phyloP scores from a whole-genome alignment of 2,888 invertebrate species.

The Dione vanillae region DNA sequence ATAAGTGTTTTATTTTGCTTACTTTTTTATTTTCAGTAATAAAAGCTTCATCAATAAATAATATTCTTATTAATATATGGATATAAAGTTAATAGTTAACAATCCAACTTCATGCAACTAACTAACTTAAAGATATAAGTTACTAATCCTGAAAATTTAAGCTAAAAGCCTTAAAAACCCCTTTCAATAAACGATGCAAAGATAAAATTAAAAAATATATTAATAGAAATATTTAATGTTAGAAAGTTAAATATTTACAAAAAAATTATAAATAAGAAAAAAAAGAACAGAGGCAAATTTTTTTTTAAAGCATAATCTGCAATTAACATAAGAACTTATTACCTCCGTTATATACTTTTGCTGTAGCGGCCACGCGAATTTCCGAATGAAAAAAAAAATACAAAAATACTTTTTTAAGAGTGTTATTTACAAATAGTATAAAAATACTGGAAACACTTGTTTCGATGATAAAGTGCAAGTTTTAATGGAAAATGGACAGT shows the following conservation, averaged over 20 bases:
- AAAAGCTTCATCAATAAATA: too few relatives aligned
- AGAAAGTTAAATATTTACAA: not conserved
- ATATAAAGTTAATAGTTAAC: not conserved
- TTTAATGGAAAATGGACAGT: not conserved
- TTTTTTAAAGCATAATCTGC: constrained; percentile 17
- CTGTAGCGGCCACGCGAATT: constrained; percentile 72
- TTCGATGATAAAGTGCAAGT: not conserved
- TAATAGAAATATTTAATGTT: too few relatives aligned
- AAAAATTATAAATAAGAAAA: not conserved
- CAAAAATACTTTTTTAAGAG: not conserved
- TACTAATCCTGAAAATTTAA: not conserved
- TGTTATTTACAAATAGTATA: not conserved
- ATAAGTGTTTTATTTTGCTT: too few relatives aligned
- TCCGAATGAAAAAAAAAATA: constrained; percentile 62
- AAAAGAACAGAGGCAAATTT: constrained; percentile 1
- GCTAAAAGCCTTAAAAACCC: not conserved
- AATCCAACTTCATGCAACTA: constrained; percentile 5
- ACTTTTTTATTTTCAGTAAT: too few relatives aligned
- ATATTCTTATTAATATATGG: too few relatives aligned
- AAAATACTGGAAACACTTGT: too few relatives aligned
- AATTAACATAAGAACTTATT: constrained; percentile 62
- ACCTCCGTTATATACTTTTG: constrained; percentile 96
- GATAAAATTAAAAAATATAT: too few relatives aligned
- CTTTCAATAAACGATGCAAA: too few relatives aligned
- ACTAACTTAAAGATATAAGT: not conserved